Evolutionary conservation across 2,113 vertebrate species (phyloP).

Genomic region (Machaerirhynchus nigripectus): DNA sequence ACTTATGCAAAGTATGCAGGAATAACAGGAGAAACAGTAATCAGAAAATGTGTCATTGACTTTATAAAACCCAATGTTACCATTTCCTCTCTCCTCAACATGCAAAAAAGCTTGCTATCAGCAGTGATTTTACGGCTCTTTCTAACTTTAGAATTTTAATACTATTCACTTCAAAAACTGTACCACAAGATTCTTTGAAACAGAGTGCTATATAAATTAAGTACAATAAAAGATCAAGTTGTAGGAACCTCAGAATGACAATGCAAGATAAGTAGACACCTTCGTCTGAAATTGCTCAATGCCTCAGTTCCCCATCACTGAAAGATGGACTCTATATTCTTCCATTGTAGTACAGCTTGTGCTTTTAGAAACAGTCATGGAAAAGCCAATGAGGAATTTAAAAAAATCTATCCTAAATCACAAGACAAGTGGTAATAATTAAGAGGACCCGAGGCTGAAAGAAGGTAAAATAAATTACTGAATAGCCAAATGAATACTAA

Average conservation of each 20-base stretch:
- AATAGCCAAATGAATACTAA: not conserved
- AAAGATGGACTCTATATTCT: not conserved
- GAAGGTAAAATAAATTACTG: not conserved
- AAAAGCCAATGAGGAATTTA: not conserved
- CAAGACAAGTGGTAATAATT: not conserved
- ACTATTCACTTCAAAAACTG: not conserved
- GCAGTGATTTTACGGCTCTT: not conserved
- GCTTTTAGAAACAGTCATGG: not conserved
- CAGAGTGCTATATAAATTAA: not conserved
- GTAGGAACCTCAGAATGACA: not conserved
- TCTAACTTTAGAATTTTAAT: not conserved
- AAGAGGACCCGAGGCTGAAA: not conserved
- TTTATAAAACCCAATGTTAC: not conserved
- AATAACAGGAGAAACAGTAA: not conserved
- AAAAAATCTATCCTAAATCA: not conserved
- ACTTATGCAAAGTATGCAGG: not conserved
- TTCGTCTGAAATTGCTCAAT: not conserved
- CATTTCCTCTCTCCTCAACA: not conserved
- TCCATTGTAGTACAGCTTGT: not conserved
- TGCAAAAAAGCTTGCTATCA: not conserved
- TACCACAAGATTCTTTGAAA: not conserved
- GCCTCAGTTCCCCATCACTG: not conserved
- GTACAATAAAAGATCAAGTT: not conserved
- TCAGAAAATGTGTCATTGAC: not conserved
- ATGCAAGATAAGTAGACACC: not conserved